Evolutionary conservation across 2,888 invertebrate genomes (phyloP).

Genomic region (Pachydiplax longipennis): DNA sequence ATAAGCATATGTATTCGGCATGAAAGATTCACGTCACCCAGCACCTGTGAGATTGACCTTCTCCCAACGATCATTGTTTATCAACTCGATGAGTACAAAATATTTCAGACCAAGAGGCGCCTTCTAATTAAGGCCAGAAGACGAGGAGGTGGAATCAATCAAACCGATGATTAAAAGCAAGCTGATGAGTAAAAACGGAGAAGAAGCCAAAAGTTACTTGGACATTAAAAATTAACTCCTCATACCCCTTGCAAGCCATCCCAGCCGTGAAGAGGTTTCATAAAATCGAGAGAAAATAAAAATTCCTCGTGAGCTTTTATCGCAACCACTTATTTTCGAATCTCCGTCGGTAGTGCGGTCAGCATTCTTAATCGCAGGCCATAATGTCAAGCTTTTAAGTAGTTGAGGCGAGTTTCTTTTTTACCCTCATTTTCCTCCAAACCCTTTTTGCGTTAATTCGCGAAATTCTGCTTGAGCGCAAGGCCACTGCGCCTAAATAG

Average conservation of each 20-base stretch:
- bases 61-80: too few species aligned
- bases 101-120: too few species aligned
- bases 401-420: neutral
- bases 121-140: too few species aligned
- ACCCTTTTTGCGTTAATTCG: neutral
- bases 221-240: too few species aligned
- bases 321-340: constrained; percentile 6
- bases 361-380: neutral
- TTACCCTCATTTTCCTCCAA: neutral
- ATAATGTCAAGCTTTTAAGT: neutral
- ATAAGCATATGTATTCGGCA: too few species aligned
- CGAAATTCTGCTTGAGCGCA: neutral
- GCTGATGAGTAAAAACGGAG: too few species aligned
- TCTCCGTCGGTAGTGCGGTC: neutral
- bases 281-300: neutral
- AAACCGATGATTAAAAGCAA: too few species aligned
- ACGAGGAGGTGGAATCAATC: too few species aligned
- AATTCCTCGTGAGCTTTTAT: neutral
- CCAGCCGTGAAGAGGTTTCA: neutral
- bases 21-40: too few species aligned
- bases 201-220: too few species aligned
- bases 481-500: neutral
- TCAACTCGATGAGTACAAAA: too few species aligned
- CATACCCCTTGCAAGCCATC: neutral
- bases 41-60: too few species aligned